phyloP scores from a whole-genome alignment of 2,113 vertebrate species.

The Phaethornis superciliosus region DNA sequence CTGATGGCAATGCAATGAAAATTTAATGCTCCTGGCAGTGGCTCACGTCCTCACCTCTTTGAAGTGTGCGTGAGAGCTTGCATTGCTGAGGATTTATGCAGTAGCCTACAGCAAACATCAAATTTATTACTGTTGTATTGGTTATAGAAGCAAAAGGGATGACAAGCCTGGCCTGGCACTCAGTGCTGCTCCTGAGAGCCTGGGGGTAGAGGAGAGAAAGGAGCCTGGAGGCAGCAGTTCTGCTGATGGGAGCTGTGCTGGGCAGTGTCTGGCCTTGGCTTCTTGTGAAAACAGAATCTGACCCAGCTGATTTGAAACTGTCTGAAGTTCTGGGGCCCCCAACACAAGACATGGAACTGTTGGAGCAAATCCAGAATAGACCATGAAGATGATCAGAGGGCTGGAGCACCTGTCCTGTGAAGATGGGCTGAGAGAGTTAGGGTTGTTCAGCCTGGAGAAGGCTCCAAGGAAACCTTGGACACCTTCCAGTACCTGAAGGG shows the following conservation, averaged over 20 bases:
- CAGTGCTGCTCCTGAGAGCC: not conserved
- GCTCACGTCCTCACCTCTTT: not conserved
- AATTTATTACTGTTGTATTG: not conserved
- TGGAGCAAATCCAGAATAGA: too few species aligned
- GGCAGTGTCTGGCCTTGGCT: not conserved
- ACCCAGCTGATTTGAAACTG: not conserved
- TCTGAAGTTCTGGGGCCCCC: too few species aligned
- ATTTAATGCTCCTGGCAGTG: slow-evolving; percentile 16
- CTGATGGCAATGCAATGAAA: slow-evolving; percentile 21
- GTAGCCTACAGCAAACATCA: not conserved
- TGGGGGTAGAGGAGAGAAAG: not conserved
- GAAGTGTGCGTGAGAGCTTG: not conserved
- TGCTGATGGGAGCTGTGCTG: not conserved
- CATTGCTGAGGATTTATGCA: not conserved
- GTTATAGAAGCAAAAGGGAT: not conserved
- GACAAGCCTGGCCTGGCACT: not conserved
- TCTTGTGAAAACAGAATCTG: not conserved
- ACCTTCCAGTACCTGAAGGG: too few species aligned
- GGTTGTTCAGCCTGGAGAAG: too few species aligned
- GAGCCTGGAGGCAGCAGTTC: not conserved
- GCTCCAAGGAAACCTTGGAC: too few species aligned
- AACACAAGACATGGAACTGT: too few species aligned
- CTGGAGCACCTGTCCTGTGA: too few species aligned
- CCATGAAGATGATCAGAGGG: too few species aligned
- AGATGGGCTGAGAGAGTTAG: too few species aligned